Base-by-base conservation (phyloP, 2,888 invertebrate species). In the Himalopsyche tibetana region DNA sequence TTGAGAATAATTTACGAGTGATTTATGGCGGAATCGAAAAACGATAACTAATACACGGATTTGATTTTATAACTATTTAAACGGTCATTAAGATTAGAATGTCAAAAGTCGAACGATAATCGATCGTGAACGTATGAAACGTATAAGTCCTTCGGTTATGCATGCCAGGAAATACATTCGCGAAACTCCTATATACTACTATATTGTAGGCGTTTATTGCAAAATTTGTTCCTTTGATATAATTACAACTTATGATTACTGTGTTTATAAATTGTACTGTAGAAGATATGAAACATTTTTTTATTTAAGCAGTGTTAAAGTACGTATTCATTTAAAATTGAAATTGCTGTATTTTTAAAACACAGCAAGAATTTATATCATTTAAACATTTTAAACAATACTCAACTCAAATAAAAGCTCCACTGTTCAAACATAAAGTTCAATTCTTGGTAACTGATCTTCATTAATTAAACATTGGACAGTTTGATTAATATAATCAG, bases 71-170 rank as follows among this genome's bases (percentile, higher is more conserved):
- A 63, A 28, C 28, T 63, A 63, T 63, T n/a, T 63, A 63, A 19
- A 28, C 63, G 63, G 63, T 5, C 19, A 63, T 56, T 63, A 63
- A 19, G 63, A 63, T 63, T 63, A 63, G 63, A 63, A 63, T 63
- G 63, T 63, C 63, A 63, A 63, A 56, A 63, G 63, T 19, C 28
- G 8, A 63, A 63, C 28, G 28, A 4, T 63, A 63, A 63, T 63
- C 63, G 63, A 63, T 63, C 8, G 19, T 63, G 28, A 63, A 63
- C 19, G 63, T 63, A 63, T 19, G 19, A 63, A 63, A 19, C 19
- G 2, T 63, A 9, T 19, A 63, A 63, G 63, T 63, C 63, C 63
- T 63, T 63, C 63, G 63, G 63, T 8, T 56, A 19, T 63, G 5
- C 63, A 51, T 63, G 51, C 51, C 51, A 51, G 51, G 51, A 63